A percentile compares a stretch with the other conserved stretches of the same genome.
phyloP scores from a whole-genome alignment of 2,113 vertebrate genomes.

The Anoura caudifer region DNA sequence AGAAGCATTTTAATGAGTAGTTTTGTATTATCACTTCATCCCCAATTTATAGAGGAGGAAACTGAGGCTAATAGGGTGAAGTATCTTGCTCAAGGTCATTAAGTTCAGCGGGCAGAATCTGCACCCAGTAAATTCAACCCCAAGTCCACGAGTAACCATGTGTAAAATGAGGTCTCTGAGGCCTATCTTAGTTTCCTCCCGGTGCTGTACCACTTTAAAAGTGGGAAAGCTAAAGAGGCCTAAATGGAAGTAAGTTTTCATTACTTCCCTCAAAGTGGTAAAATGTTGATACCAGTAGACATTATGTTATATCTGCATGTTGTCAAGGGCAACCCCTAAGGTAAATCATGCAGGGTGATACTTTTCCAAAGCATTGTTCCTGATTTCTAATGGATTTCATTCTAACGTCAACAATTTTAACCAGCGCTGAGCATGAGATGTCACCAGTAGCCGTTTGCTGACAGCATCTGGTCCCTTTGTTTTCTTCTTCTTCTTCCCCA shows the following conservation, averaged over 20 bases:
- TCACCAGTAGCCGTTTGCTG: conserved; percentile 96
- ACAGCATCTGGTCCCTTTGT: conserved; percentile 97
- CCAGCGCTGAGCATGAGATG: conserved; percentile 96
- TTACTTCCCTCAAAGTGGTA: background rate
- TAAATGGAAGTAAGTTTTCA: background rate
- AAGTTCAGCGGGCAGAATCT: background rate
- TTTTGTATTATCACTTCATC: background rate
- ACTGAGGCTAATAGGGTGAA: background rate
- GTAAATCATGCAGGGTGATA: background rate
- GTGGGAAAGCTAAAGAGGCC: background rate
- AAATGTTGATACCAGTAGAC: background rate
- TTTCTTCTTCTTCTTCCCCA: conserved; percentile 96
- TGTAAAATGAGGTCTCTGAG: background rate
- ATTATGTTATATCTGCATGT: background rate
- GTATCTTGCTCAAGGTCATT: background rate
- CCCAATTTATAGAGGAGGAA: background rate
- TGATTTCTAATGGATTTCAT: conserved; percentile 99
- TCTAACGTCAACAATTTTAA: conserved; percentile 93
- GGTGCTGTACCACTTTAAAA: background rate
- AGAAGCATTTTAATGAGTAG: background rate
- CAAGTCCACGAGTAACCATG: background rate
- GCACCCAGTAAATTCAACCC: background rate
- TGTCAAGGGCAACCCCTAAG: background rate
- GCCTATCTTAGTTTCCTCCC: background rate
- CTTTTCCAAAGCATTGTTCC: conserved; percentile 82